phyloP scores from a whole-genome alignment of 2,888 invertebrate species.

The Lycophotia porphyrea region DNA sequence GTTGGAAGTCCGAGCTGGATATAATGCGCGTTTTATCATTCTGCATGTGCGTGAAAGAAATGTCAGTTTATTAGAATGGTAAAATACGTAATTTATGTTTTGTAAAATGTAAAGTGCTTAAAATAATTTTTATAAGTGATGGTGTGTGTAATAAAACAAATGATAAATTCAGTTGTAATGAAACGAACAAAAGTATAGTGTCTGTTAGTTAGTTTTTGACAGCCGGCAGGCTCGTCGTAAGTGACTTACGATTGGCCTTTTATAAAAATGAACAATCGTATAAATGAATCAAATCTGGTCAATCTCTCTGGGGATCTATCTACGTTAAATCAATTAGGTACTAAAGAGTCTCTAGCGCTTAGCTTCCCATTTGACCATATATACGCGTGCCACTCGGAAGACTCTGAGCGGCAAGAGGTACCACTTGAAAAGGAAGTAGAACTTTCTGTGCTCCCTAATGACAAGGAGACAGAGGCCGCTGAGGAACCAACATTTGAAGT shows the following conservation, averaged over 20 bases:
- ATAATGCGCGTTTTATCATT: conserved; percentile 83
- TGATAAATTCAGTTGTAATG: conserved; percentile 80
- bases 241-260: conserved; percentile 77
- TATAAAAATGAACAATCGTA: conserved; percentile 89
- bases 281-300: conserved; percentile 88
- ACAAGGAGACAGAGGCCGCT: conserved; percentile 71
- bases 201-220: conserved; percentile 82
- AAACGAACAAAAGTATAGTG: conserved; percentile 82
- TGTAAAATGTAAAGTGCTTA: conserved; percentile 78
- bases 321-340: conserved; percentile 83
- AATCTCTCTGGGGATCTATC: conserved; percentile 85
- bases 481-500: conserved; percentile 69
- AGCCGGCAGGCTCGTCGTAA: conserved; percentile 88
- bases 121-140: conserved; percentile 65
- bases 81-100: conserved; percentile 78
- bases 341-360: conserved; percentile 88
- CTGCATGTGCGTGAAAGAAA: conserved; percentile 87
- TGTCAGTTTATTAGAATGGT: conserved; percentile 80
- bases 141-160: conserved; percentile 67
- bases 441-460: conserved; percentile 78
- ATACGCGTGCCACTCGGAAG: conserved; percentile 92
- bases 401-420: conserved; percentile 76
- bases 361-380: conserved; percentile 93
- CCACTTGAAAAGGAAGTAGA: conserved; percentile 85
- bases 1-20: conserved; percentile 70